Evolutionary conservation across 2,888 invertebrate genomes (phyloP), one percentile per base, ranked within the genome.

Genomic region (Scrobipalpa costella): DNA sequence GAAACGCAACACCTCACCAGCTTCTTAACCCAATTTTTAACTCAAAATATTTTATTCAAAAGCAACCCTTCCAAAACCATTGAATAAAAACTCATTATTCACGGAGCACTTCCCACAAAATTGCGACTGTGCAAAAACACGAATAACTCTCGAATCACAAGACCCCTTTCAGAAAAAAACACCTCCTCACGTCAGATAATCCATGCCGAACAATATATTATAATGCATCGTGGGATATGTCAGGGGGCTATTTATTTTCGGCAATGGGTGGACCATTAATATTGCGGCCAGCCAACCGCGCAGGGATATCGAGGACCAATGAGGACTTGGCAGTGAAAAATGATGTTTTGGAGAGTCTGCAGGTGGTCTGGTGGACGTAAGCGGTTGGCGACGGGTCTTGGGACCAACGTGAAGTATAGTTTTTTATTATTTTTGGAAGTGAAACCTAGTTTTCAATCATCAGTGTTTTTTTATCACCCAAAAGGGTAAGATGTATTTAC

Each of bases 211-310:
- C 83, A 77, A 85, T 88, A 86, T 85, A 86, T 90, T 84, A 86
- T 80, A 85, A 89, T 89, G 87, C 88, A 85, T 83, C 84, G 81
- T 67, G 75, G 81, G 82, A 86, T 82, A 83, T 75, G 88, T 87
- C 88, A 79, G 75, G 76, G 76, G 79, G 83, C 86, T 86, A 86
- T 88, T 86, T 88, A 87, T 88, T 84, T 83, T 76, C 81, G 74
- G 76, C 78, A 82, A 82, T 83, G 81, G 81, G 81, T 78, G 79
- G 59, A 77, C 83, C 88, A 90, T 90, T 90, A 88, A 90, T 90
- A 88, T 85, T 81, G 82, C 75, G 83, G 79, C 77, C 88, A 85
- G 77, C 76, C 74, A 81, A 85, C 78, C 89, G 86, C 71, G 77
- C 73, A 80, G 83, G 84, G 84, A 75, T 78, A 79, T 80, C 73